Evolutionary conservation across 30 jellyfish, hydroid and myxozoan species (phyloP).

Genomic region (Aurelia aurita complex sp. Pacific): DNA sequence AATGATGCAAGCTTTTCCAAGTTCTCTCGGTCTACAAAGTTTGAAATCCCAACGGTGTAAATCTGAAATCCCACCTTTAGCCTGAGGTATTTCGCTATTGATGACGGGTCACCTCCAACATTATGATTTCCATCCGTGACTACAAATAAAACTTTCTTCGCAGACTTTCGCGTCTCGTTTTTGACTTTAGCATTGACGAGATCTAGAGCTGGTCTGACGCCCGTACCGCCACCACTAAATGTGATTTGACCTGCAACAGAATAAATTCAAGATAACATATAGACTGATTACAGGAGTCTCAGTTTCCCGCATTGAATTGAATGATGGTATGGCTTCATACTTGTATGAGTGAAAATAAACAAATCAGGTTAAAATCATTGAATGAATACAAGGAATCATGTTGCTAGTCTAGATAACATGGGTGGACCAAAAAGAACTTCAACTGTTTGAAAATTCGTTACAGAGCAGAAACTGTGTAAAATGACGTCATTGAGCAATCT

Average conservation of each 20-base stretch:
- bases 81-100: slow-evolving; percentile 40
- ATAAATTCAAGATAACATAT: neutral
- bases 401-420: too few species aligned
- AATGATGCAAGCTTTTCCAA: slow-evolving; percentile 69
- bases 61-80: slow-evolving; percentile 37
- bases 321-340: too few species aligned
- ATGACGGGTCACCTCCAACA: slow-evolving; percentile 71
- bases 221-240: slow-evolving; percentile 83
- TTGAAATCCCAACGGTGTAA: slow-evolving; percentile 61
- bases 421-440: too few species aligned
- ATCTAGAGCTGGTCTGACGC: slow-evolving; percentile 57
- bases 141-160: slow-evolving; percentile 69
- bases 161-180: slow-evolving; percentile 55
- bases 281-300: too few species aligned
- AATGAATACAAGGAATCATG: too few species aligned
- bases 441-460: too few species aligned
- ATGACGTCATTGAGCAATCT: too few species aligned
- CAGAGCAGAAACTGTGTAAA: too few species aligned
- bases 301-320: too few species aligned
- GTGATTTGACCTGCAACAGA: slow-evolving; percentile 21
- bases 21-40: slow-evolving; percentile 31
- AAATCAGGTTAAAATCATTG: too few species aligned
- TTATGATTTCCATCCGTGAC: slow-evolving; percentile 75
- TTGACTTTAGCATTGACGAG: slow-evolving; percentile 29
- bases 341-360: too few species aligned